Conservation (phyloP, 1,140 invertebrate species). For the Brachionus calyciflorus region DNA sequence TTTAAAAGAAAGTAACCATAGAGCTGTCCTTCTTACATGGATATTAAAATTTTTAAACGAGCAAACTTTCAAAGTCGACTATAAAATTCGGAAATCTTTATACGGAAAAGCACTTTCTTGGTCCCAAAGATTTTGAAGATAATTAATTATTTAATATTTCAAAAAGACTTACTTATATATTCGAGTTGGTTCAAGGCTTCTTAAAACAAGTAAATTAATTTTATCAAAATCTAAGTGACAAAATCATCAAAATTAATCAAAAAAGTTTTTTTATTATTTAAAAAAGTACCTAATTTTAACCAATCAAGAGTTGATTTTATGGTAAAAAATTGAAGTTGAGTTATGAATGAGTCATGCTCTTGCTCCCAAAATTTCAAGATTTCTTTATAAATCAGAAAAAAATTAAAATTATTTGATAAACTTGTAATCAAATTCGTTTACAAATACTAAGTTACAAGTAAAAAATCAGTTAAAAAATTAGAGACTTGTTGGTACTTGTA, state of each 20-base stretch:
- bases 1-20: too few species aligned
- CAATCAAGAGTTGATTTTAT: not conserved
- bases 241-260: not conserved
- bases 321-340: slow-evolving; percentile 36
- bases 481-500: too few species aligned
- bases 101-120: too few species aligned
- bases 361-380: slow-evolving; percentile 39
- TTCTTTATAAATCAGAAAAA: not conserved
- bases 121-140: too few species aligned
- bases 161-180: slow-evolving; percentile 18
- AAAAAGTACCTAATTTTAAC: slow-evolving; percentile 1
- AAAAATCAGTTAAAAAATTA: too few species aligned
- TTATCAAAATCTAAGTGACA: slow-evolving; percentile 21
- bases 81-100: too few species aligned
- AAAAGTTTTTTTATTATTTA: not conserved
- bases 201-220: slow-evolving; percentile 27
- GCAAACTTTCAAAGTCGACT: too few species aligned
- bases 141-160: not conserved
- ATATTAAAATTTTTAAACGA: too few species aligned
- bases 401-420: not conserved
- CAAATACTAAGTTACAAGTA: too few species aligned
- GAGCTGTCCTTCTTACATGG: too few species aligned
- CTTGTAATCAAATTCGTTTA: too few species aligned
- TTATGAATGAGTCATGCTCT: slow-evolving; percentile 36
- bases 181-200: slow-evolving; percentile 19